Base-by-base conservation (phyloP, 2,797 vertebrate species). In the Antennarius maculatus region DNA sequence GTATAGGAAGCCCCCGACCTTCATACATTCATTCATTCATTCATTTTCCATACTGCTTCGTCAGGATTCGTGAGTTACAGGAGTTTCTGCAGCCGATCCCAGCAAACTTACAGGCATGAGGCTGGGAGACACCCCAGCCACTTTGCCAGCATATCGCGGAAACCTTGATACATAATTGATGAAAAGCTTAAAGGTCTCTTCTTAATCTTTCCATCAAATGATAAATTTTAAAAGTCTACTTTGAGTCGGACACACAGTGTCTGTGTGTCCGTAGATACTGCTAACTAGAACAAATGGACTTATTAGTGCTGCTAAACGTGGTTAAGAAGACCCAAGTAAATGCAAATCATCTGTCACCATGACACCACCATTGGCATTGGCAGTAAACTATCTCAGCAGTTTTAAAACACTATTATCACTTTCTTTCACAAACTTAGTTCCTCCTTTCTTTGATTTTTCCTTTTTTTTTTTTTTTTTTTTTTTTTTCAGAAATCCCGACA, bases 401-500 rank as follows among this genome's bases (percentile, higher is more conserved):
- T 37, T 43, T 11, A 28, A 48, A 47, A 48, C 8, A 12, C 10
- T 17, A n/a, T 6, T 16, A 45, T 37, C 11, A 45, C 23, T 50
- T 27, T 3, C 2, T 12, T 34, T 48, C 1, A 31, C 54, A 29
- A 13, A 43, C 59, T 61, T 15, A 39, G 42, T 15, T 27, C 27
- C 7, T 41, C 37, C 16, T 5, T 42, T 10, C 16, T 28, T 2
- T 50, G 37, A 23, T 48, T 48, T 17, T n/a, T n/a, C n/a, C n/a
- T n/a, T 15, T 7, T 47, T 7, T 15, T n/a, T 16, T 16, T 34
- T 4, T 28, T n/a, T 10, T 49, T 2, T 27, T 6, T 34, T 37
- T 0, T 66, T 59, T 56, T 1, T 49, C 67, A 99, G 97, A 89
- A 99, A 99, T 82, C 97, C 97, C 0, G 98, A 99, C 91, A 98